Evolutionary conservation across 2,888 invertebrate genomes (phyloP), one percentile per base, ranked within the genome.

Genomic region (Erpobdella octoculata): DNA sequence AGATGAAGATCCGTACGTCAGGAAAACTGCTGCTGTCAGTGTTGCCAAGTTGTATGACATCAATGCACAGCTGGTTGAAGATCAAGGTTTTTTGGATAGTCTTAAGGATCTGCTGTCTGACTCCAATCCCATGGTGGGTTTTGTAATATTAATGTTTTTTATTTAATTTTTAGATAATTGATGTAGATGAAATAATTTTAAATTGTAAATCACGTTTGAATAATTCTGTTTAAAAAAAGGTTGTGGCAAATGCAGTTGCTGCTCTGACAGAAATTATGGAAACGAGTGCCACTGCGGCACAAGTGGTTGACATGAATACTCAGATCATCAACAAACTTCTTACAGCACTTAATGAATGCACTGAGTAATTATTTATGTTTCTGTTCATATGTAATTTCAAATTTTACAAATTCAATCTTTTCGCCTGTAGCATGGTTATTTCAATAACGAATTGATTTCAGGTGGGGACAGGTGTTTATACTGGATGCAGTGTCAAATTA

Each of bases 1-100:
- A 78, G 84, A 81, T 71, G 81, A 78, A 48, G 83, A 84, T 73
- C 83, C 83, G 0, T 83, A 84, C 76, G 83, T 84, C 9, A 88
- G 98, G 77, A 98, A 98, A 86, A 98, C 98, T 0, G 98, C 98
- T 1, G 98, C 98, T 0, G 97, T 98, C 18, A 98, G 97, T 83
- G 98, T 99, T 5, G 98, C 98, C 35, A 98, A 98, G 83, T 86
- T 98, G 73, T 96, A 98, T 83, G 98, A 98, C 82, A 99, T 99
- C 81, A 90, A 89, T 80, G 87, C 89, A 46, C 85, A 86, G 75
- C 81, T 89, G 70, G 88, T 89, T 25, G 88, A 89, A 79, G 91
- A 91, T 78, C 91, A 98, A 87, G 97, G 96, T 37, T 98, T 98
- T 84, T 86, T 98, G 76, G 97, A 98, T 82, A 92, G 96, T 79